Evolutionary conservation across 2,113 vertebrate genomes (phyloP).

Genomic region (Labeo rohita): DNA sequence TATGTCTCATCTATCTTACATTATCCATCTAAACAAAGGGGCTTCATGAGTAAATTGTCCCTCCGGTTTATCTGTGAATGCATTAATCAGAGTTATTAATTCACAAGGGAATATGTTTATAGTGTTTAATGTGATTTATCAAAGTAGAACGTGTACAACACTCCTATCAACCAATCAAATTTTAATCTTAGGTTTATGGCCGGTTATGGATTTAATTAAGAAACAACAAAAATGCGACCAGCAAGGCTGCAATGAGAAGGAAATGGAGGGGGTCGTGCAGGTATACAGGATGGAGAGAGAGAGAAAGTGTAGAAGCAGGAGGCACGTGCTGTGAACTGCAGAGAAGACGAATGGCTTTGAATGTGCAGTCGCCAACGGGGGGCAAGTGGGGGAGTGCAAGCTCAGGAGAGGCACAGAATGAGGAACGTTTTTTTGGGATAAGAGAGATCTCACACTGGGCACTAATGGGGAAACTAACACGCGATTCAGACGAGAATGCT

Average conservation of each 20-base stretch:
- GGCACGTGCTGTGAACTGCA: slow-evolving; percentile 19
- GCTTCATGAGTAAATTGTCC: not conserved
- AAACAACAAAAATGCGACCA: not conserved
- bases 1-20: not conserved
- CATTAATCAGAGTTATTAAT: slow-evolving; percentile 7
- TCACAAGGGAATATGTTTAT: not conserved
- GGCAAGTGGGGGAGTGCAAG: slow-evolving; percentile 19
- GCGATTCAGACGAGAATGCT: not conserved
- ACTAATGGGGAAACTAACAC: slow-evolving; percentile 13
- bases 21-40: not conserved
- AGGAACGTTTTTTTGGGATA: not conserved
- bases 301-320: not conserved
- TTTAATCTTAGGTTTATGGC: not conserved
- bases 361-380: slow-evolving; percentile 4
- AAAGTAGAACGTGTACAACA: not conserved
- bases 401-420: not conserved
- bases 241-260: not conserved
- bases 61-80: not conserved
- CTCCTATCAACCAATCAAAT: not conserved
- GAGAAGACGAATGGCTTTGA: slow-evolving; percentile 23
- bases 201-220: not conserved
- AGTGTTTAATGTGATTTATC: not conserved
- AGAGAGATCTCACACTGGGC: slow-evolving; percentile 10
- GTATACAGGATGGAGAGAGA: not conserved
- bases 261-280: not conserved